Evolutionary conservation across 2,888 invertebrate genomes (phyloP).

Genomic region (Eubasilissa splendida): DNA sequence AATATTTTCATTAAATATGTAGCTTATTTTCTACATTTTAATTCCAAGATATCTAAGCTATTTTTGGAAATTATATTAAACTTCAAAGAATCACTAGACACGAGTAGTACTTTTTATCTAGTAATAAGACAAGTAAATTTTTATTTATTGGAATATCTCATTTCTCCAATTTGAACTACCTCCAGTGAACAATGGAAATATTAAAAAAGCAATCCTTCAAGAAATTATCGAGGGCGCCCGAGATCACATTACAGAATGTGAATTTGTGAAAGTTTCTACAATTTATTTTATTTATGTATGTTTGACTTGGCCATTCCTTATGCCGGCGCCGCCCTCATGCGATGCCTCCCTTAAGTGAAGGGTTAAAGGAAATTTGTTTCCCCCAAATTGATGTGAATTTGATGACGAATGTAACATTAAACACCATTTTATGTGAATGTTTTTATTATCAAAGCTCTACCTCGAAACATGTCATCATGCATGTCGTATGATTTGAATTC

Average conservation of each 20-base stretch:
- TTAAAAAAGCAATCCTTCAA: constrained; percentile 12
- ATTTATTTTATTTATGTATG: constrained; percentile 28
- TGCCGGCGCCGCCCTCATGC: constrained; percentile 53
- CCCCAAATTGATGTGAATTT: constrained; percentile 42
- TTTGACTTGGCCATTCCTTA: constrained; percentile 53
- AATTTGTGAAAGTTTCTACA: background rate
- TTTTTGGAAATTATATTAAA: no score
- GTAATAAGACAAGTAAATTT: no score
- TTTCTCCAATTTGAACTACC: no score
- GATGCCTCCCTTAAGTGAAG: constrained; percentile 36
- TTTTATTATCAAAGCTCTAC: constrained; percentile 22
- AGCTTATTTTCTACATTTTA: no score
- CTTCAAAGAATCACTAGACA: no score
- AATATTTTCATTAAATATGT: no score
- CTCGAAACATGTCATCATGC: constrained; percentile 18
- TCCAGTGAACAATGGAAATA: background rate
- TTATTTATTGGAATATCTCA: no score
- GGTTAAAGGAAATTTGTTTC: constrained; percentile 39
- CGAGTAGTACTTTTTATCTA: no score
- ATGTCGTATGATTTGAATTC: background rate
- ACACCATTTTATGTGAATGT: constrained; percentile 30
- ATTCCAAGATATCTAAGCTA: no score
- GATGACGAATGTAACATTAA: constrained; percentile 42
- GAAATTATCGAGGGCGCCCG: constrained; percentile 8
- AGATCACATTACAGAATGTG: constrained; percentile 28